Evolutionary conservation across 2,797 vertebrate species (phyloP).

Genomic region (Alectoris magna): DNA sequence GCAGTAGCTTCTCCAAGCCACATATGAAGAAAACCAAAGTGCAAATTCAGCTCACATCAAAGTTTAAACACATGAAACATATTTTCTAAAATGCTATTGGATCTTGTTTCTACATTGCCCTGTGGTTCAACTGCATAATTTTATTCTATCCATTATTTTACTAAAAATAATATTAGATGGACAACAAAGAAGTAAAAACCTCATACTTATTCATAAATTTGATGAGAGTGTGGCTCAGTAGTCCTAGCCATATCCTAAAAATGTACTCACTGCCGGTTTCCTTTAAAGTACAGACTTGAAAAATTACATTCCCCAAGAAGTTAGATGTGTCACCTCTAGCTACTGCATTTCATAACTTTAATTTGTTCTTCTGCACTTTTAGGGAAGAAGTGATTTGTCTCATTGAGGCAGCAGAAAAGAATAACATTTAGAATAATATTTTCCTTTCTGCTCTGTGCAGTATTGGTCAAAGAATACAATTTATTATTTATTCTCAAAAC

Average conservation of each 20-base stretch:
- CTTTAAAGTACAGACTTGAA: background rate
- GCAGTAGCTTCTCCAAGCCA: background rate
- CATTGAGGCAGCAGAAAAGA: background rate
- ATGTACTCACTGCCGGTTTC: background rate
- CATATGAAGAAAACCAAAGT: background rate
- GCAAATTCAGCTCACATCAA: background rate
- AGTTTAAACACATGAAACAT: background rate
- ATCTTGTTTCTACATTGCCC: background rate
- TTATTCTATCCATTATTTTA: background rate
- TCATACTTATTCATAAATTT: background rate
- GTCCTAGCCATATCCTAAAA: background rate
- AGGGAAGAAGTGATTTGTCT: background rate
- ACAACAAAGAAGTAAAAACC: background rate
- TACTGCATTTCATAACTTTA: background rate
- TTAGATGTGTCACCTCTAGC: background rate
- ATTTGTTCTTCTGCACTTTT: background rate
- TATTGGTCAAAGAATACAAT: background rate
- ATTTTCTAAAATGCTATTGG: background rate
- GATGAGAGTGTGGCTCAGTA: background rate
- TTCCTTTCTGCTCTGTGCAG: background rate
- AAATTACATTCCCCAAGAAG: background rate
- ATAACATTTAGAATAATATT: background rate
- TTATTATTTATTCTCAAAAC: background rate
- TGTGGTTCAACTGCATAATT: background rate
- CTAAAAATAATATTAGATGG: background rate